Conservation (phyloP, 2,113 vertebrate species). For the Xiphias gladius region DNA sequence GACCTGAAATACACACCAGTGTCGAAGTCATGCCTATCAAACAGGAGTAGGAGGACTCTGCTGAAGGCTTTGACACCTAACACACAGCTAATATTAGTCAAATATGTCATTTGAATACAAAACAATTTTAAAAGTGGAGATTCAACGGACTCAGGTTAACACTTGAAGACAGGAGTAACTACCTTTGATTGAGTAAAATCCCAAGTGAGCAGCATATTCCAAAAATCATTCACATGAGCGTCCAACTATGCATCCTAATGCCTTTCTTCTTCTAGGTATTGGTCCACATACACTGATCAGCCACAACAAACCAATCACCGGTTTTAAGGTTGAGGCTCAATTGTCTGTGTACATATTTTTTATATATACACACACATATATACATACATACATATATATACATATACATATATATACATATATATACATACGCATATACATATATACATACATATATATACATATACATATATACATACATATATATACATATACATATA, state of each 20-base stretch:
- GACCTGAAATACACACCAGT: slow-evolving; percentile 70
- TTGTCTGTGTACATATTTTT: too few species aligned
- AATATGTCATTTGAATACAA: slow-evolving; percentile 7
- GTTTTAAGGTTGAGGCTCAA: too few species aligned
- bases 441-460: too few species aligned
- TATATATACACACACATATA: too few species aligned
- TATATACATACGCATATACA: too few species aligned
- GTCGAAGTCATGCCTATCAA: slow-evolving; percentile 55
- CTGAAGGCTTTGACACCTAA: slow-evolving; percentile 36
- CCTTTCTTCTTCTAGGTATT: not conserved
- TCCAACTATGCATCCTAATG: not conserved
- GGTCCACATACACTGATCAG: not conserved
- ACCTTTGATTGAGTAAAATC: not conserved
- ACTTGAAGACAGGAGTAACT: not conserved
- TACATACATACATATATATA: too few species aligned
- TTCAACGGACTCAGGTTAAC: slow-evolving; percentile 4
- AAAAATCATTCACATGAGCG: not conserved
- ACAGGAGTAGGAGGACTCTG: slow-evolving; percentile 18
- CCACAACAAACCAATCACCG: too few species aligned
- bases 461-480: too few species aligned
- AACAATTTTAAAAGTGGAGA: slow-evolving; percentile 3
- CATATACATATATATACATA: too few species aligned
- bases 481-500: too few species aligned
- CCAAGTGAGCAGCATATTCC: not conserved
- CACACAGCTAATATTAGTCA: slow-evolving; percentile 4